Evolutionary conservation across 1,140 invertebrate species (phyloP), one percentile per base, ranked within the genome.

Genomic region (Idris sp.): DNA sequence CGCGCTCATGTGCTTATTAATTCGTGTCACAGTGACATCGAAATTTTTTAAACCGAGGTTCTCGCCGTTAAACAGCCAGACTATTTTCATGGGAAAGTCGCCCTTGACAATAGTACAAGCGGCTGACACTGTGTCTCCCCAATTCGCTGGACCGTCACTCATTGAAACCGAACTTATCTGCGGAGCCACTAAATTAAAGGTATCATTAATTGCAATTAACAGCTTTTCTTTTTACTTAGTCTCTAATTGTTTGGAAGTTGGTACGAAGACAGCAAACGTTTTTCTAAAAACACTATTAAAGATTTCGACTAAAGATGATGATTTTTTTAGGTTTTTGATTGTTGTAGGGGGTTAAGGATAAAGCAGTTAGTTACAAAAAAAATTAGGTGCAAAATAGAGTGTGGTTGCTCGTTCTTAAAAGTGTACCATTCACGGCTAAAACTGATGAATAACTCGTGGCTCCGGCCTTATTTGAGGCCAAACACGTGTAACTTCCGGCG

Each of bases 31-130:
- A 79, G 89, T 88, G 81, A 98, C 89, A 78, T 94, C 92, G 46
- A 91, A 89, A 85, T 91, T 89, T 33, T 90, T 80, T 13, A 74
- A 87, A 71, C 89, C 89, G 75, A 91, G 89, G 48, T 89, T 87
- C 71, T 90, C 89, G 43, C 91, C 92, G 84, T 95, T 92, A 80
- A 94, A 93, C 67, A 90, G 88, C 94, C 94, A 95, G 58, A 90
- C 89, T 64, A 95, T 93, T 64, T 91, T 89, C 41, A 94, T 89
- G 3, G 93, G 93, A 71, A 91, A 86, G 84, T 95, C 94, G 22
- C 94, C 94, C 79, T 92, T 93, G 43, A 92, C 90, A 33, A 96
- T 91, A 8, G 92, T 89, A 86, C 94, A 96, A 71, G 90, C 91
- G 19, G 93, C 89, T 30, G 93, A 93, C 41, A 93, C 92, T 35